Evolutionary conservation across 2,888 invertebrate genomes (phyloP).

Genomic region (Drosophila formosana): DNA sequence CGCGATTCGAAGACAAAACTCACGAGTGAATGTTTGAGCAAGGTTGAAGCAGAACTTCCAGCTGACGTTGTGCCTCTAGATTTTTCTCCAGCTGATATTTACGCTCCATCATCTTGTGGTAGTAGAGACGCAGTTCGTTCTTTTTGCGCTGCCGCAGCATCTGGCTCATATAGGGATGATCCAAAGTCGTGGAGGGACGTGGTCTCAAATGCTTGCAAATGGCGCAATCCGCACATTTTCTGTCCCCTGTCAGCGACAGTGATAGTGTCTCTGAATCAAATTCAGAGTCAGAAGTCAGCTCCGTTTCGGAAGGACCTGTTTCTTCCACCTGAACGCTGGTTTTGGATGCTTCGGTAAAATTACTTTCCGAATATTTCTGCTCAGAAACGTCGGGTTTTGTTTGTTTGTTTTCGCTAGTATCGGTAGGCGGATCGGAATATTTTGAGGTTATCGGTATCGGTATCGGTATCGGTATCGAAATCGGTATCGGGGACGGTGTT

Average conservation of each 20-base stretch:
- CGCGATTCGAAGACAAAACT: not conserved
- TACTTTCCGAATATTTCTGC: too few relatives aligned
- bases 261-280: not conserved
- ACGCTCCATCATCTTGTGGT: slow-evolving; percentile 24
- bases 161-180: slow-evolving; percentile 35
- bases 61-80: not conserved
- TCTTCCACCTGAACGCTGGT: too few relatives aligned
- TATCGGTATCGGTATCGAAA: too few relatives aligned
- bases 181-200: not conserved
- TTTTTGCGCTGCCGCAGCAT: slow-evolving; percentile 35
- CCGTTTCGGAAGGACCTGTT: not conserved
- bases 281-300: not conserved
- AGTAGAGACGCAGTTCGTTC: slow-evolving; percentile 43
- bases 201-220: slow-evolving; percentile 13
- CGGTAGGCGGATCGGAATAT: too few relatives aligned
- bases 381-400: too few relatives aligned
- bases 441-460: too few relatives aligned
- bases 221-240: not conserved
- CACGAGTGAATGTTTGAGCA: not conserved
- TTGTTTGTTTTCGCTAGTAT: too few relatives aligned
- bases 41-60: not conserved
- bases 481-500: too few relatives aligned
- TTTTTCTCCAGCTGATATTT: not conserved
- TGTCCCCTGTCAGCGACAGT: not conserved
- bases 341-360: too few relatives aligned